These are phyloP conservation scores for Trialeurodes vaporariorum DNA, from an alignment of 1,140 invertebrate species.

Conservation along the genomic window DNA sequence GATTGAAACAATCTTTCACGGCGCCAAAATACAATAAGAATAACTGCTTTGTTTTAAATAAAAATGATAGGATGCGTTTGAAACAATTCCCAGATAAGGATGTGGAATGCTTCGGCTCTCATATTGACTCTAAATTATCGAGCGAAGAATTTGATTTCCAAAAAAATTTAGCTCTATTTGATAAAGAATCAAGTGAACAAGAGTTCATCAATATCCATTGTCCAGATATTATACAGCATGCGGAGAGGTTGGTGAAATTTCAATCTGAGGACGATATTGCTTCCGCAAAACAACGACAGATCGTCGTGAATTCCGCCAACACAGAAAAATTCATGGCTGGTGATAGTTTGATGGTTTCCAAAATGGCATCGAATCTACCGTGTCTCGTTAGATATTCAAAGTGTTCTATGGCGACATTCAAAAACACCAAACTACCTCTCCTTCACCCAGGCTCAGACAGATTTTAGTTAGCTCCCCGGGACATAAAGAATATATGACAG, in stretches of 20 bases:
- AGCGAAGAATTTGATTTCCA: conserved; percentile 82
- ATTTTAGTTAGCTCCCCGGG: conserved; percentile 53
- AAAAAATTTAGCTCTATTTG: conserved; percentile 80
- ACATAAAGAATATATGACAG: conserved; percentile 59
- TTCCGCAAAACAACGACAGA: background rate
- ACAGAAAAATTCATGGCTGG: background rate
- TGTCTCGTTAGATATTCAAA: conserved; percentile 47
- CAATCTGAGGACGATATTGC: background rate
- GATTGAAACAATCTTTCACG: background rate
- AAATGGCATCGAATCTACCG: conserved; percentile 30
- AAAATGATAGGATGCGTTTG: background rate
- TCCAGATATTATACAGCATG: background rate
- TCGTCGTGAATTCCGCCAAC: background rate
- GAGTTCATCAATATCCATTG: background rate
- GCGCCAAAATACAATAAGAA: background rate
- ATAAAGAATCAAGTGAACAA: conserved; percentile 47
- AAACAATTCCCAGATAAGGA: background rate
- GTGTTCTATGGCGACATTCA: conserved; percentile 39
- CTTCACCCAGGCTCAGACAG: conserved; percentile 51
- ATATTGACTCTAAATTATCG: background rate
- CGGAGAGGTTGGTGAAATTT: background rate
- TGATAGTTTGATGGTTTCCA: conserved; percentile 19
- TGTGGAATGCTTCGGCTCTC: background rate
- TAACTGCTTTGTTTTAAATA: background rate
- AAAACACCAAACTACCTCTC: conserved; percentile 63